phyloP scores from a whole-genome alignment of 2,888 invertebrate genomes.

The Archips crataeganus region DNA sequence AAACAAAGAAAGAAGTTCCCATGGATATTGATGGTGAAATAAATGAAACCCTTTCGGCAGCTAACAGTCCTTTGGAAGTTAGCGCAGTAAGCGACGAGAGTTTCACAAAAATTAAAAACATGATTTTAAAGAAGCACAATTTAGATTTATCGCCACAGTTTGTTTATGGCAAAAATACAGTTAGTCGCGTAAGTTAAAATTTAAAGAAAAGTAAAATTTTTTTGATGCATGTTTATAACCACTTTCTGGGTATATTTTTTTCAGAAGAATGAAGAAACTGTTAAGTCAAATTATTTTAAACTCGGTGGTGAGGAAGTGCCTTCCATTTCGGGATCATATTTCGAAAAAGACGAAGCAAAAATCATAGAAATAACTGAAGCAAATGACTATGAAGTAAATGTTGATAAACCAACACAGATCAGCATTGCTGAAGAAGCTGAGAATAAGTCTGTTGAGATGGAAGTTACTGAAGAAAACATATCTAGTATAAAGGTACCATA shows the following conservation, averaged over 20 bases:
- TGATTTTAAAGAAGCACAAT: constrained; percentile 69
- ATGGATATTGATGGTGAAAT: constrained; percentile 42
- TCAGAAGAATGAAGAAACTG: constrained; percentile 58
- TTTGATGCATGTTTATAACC: not conserved
- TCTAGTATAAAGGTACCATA: constrained; percentile 51
- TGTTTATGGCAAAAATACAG: constrained; percentile 66
- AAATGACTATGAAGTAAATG: constrained; percentile 38
- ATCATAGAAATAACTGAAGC: constrained; percentile 28
- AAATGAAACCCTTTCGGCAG: constrained; percentile 52
- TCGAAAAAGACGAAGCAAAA: constrained; percentile 23
- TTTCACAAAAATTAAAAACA: constrained; percentile 64
- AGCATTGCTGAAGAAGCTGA: not conserved
- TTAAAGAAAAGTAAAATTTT: not conserved
- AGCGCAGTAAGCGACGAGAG: constrained; percentile 61
- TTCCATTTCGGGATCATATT: constrained; percentile 23
- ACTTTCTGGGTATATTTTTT: constrained; percentile 41
- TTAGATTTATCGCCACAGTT: constrained; percentile 74
- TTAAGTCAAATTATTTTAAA: constrained; percentile 71
- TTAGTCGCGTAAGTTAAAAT: constrained; percentile 52
- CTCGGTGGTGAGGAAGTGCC: constrained; percentile 40
- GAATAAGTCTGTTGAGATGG: constrained; percentile 34
- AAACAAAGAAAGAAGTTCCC: constrained; percentile 18
- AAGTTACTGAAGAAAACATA: constrained; percentile 44
- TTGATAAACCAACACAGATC: constrained; percentile 8
- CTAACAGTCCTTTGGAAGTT: constrained; percentile 56